Base-by-base conservation (phyloP, 2,113 vertebrate species). In the Geothlypis trichas region DNA sequence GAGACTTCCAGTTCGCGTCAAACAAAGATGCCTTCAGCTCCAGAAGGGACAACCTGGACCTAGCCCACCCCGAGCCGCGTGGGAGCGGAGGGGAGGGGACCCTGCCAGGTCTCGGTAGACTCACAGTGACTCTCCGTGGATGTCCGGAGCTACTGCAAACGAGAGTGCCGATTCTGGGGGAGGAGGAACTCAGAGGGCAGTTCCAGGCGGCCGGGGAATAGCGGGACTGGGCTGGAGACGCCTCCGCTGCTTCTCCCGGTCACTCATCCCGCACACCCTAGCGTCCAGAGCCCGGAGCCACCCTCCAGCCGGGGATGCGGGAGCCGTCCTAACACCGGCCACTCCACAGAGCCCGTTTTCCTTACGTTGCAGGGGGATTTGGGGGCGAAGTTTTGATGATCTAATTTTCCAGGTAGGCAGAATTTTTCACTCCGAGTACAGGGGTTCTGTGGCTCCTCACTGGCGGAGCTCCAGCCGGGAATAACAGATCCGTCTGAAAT, bases 51-150 rank as follows among this genome's bases (percentile, higher is more conserved):
- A 59, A 18, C 46, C 35, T 62, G 61, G 5, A 54, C 65, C 39
- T 72, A 31, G 46, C 62, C 42, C 54, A 59, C 26, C 23, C 58
- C 42, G 35, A 35, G 31, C 51, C 1, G 58, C 31, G 55, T 20
- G 37, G 37, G 63, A 5, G 46, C 5, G 13, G 14, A 19, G 33
- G 35, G 87, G 61, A 73, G 65, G 44, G 16, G 61, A 10, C 39
- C 15, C 10, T 11, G 42, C 39, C 39, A 7, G 18, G 33, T 15
- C 74, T 89, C 42, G 15, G 68, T 90, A 13, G 97, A 95, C 35
- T 89, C 93, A 97, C 95, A 97, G 95, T 91, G 92, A 82, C 97
- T 80, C 97, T 71, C 51, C 18, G 96, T 92, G 97, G 96, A 49
- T 37, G 11, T 4, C 8, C 5, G 37, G 0, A 11, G 86, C 57